Evolutionary conservation across 2,113 vertebrate species (phyloP).

Genomic region (Syngnathus floridae): DNA sequence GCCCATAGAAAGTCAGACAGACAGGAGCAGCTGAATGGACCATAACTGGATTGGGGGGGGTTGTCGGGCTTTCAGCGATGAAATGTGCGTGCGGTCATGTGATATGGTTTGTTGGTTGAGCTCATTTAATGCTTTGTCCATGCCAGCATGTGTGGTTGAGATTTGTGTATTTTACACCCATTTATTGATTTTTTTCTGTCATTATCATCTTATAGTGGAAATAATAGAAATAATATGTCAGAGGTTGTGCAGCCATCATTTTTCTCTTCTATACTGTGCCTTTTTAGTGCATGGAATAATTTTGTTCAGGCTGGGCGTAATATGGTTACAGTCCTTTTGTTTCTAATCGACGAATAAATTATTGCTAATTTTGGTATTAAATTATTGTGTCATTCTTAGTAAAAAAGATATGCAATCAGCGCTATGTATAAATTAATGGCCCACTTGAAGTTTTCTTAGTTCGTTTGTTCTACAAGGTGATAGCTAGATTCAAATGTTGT

Average conservation of each 20-base stretch:
- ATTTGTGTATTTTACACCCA: neutral
- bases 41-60: constrained; percentile 40
- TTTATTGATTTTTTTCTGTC: neutral
- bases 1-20: constrained; percentile 65
- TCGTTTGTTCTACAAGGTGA: no score
- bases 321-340: no score
- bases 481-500: no score
- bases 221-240: neutral
- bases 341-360: no score
- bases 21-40: constrained; percentile 61
- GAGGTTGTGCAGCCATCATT: neutral
- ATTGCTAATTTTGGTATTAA: no score
- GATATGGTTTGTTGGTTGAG: constrained; percentile 10
- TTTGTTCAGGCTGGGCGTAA: no score
- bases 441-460: no score
- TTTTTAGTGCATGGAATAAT: no score
- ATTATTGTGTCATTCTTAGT: no score
- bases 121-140: neutral
- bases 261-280: no score
- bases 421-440: no score
- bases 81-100: constrained; percentile 10
- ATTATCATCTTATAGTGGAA: neutral
- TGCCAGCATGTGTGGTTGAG: neutral
- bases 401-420: no score
- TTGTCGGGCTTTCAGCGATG: constrained; percentile 8